These are phyloP conservation scores for Drosophila prostipennis DNA, from an alignment of 2,888 invertebrate genomes.

Conservation along the genomic window DNA sequence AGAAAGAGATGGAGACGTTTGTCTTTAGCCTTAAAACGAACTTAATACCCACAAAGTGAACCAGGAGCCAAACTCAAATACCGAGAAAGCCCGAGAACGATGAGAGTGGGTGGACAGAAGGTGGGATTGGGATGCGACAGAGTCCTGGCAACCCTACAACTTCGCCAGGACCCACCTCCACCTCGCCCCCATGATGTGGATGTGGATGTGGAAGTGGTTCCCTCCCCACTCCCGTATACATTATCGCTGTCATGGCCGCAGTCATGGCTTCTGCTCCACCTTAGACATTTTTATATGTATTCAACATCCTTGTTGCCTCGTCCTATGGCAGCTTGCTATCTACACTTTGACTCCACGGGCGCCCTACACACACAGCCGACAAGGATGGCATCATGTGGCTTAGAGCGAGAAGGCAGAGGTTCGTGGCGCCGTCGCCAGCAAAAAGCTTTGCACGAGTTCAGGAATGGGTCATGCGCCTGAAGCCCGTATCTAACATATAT, in stretches of 20 bases:
- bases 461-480: conserved; percentile 82
- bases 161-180: conserved; percentile 13
- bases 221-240: conserved; percentile 54
- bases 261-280: conserved; percentile 83
- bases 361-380: conserved; percentile 53
- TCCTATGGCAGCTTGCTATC: conserved; percentile 78
- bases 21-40: conserved; percentile 70
- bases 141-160: conserved; percentile 61
- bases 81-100: conserved; percentile 9
- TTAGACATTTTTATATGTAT: conserved; percentile 74
- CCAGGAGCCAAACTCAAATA: conserved; percentile 38
- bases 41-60: conserved; percentile 76
- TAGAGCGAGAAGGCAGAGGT: conserved; percentile 58
- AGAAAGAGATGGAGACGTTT: conserved; percentile 51
- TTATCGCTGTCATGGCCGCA: conserved; percentile 81
- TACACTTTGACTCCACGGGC: conserved; percentile 70
- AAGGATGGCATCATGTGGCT: conserved; percentile 70
- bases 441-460: conserved; percentile 70
- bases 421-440: conserved; percentile 61
- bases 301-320: conserved; percentile 73
- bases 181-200: conserved; percentile 6
- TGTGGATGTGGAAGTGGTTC: conserved; percentile 4
- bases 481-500: conserved; percentile 53
- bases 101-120: conserved; percentile 11
- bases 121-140: conserved; percentile 4